These are phyloP conservation scores for Saccopteryx leptura DNA, from an alignment of 2,113 vertebrate species.

Conservation along the genomic window DNA sequence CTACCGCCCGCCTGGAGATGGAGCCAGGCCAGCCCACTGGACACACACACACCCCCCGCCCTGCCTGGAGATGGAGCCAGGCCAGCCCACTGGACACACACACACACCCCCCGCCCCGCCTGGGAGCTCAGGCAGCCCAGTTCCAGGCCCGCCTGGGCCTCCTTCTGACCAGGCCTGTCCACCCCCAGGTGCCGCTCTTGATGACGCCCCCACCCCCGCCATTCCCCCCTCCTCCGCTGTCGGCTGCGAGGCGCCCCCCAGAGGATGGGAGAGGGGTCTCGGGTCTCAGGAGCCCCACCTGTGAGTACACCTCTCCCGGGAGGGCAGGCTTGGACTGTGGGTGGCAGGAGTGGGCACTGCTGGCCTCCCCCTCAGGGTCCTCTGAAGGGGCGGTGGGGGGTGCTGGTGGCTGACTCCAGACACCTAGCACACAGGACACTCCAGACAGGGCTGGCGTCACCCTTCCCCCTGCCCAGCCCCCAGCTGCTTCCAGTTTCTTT, in stretches of 20 bases:
- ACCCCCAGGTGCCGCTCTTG: conserved; percentile 62
- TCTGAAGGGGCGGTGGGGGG: fast-evolving
- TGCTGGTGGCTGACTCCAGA: not conserved
- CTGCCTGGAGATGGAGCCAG: fast-evolving
- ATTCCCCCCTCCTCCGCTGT: conserved; percentile 66
- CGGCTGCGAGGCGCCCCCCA: fast-evolving
- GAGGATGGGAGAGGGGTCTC: not conserved
- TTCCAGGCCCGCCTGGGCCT: not conserved
- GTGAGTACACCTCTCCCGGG: conserved; percentile 43
- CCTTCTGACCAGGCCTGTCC: not conserved
- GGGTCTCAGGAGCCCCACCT: not conserved
- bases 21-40: not conserved
- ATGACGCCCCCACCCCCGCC: conserved; percentile 67
- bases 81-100: too few relatives aligned
- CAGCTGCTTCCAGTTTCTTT: not conserved
- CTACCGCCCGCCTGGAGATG: too few relatives aligned
- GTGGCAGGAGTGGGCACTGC: not conserved
- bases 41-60: fast-evolving
- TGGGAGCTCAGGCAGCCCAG: not conserved
- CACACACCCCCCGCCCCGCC: not conserved
- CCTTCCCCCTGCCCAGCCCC: not conserved
- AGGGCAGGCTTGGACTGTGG: not conserved
- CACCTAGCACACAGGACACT: not conserved
- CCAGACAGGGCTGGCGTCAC: not conserved
- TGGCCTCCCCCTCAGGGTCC: not conserved